Evolutionary conservation across 2,797 vertebrate genomes (phyloP), one percentile per base, ranked within the genome.

Genomic region (Ataeniobius toweri): DNA sequence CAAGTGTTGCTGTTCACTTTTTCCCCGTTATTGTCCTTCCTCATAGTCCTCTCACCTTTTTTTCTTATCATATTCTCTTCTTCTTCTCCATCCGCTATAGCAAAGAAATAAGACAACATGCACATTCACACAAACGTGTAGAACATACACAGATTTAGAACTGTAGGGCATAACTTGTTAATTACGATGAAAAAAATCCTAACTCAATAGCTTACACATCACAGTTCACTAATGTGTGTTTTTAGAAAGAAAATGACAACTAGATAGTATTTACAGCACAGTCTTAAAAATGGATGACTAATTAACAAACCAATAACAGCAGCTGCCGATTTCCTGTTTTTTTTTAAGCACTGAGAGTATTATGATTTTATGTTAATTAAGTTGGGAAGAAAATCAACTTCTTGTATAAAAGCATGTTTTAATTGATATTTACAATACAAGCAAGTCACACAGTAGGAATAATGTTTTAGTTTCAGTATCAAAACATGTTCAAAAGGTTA

Each of bases 1-100:
- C 95, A 95, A 96, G 95, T 96, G 95, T 95, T 96, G 93, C 93
- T 94, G 94, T 95, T 96, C 96, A 96, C 96, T 95, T 95, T 95
- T 95, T 93, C 91, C 85, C 80, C 94, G 96, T 97, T 97, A 97
- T 97, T 96, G 95, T 83, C 92, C 93, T 91, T 85, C 91, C 95
- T 94, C 95, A 92, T 91, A 84, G 89, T 12, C 75, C 79, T 85
- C 81, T 73, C 73, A 85, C 78, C 77, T 89, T 91, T 86, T 82
- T 83, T 73, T 81, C 84, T 92, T 94, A 94, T 95, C 92, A 39
- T 51, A 59, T 80, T 71, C 73, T 93, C 94, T 93, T 91, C 89
- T 88, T 94, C 85, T 85, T 74, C 80, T 87, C 81, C 76, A 83
- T 69, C 78, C 10, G 79, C 36, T n/a, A 46, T 10, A 39, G 13